Evolutionary conservation across 2,797 vertebrate genomes (phyloP).

Genomic region (Melanogrammus aeglefinus): DNA sequence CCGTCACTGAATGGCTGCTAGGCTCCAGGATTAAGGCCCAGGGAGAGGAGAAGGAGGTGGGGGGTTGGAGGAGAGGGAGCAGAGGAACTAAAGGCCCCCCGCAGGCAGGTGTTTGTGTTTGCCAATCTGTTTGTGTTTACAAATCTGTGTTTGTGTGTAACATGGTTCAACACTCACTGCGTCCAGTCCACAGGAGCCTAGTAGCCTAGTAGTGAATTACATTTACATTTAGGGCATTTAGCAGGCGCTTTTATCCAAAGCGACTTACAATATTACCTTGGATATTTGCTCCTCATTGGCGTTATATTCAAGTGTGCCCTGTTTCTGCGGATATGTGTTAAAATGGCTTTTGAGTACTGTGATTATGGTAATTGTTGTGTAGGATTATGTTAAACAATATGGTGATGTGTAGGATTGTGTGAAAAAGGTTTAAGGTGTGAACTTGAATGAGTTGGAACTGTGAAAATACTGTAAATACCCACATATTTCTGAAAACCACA

Average conservation of each 20-base stretch:
- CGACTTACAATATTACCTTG: too few species aligned
- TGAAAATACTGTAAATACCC: neutral
- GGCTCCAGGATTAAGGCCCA: conserved; percentile 65
- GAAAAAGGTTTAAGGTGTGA: neutral
- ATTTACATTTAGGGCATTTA: too few species aligned
- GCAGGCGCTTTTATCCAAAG: too few species aligned
- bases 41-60: conserved; percentile 43
- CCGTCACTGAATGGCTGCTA: conserved; percentile 56
- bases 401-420: too few species aligned
- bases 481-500: neutral
- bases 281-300: neutral
- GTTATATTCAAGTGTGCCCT: neutral
- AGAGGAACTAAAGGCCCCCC: conserved; percentile 20
- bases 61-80: conserved; percentile 29
- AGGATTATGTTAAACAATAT: too few species aligned
- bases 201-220: neutral
- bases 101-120: conserved; percentile 59
- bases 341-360: neutral
- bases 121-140: neutral
- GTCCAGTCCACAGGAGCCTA: neutral
- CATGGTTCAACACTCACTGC: neutral
- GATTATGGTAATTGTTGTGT: too few species aligned
- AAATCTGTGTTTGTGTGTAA: neutral
- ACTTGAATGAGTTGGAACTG: neutral
- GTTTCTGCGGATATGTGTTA: neutral